Evolutionary conservation across 2,113 vertebrate species (phyloP), one percentile per base, ranked within the genome.

Genomic region (Albula glossodonta): DNA sequence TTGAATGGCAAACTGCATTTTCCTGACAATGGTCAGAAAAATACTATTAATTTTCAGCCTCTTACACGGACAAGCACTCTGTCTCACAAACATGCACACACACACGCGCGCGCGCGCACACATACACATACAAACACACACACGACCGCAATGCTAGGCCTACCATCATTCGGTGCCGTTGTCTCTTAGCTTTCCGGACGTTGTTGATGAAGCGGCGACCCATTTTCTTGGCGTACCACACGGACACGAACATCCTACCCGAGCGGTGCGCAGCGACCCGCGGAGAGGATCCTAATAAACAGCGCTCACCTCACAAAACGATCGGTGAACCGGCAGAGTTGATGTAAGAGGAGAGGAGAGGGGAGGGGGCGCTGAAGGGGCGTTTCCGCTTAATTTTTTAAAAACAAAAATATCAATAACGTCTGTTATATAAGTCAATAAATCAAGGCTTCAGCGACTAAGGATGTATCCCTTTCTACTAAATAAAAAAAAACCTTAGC

Each of bases 201-300:
- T 96, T 94, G 89, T 93, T 96, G 89, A 96, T 95, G 90, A 96
- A 96, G 48, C 95, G 91, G 66, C 92, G 85, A 83, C 93, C 93
- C 95, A 95, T 94, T 90, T 95, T 96, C 92, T 96, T 94, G n/a
- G 94, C 94, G 87, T 96, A 96, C 96, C 95, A 96, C 86, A 96
- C 96, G 0, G 96, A 95, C 82, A 93, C 94, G 88, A 96, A 95
- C 95, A 96, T 95, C 93, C 88, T 92, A 87, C 13, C 87, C 87
- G 87, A 83, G 86, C 80, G 87, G 83, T 53, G 41, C 79, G 60
- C 86, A 78, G 51, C 48, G 82, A 89, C 86, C 25, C 81, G 1
- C 17, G 25, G 51, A 51, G 70, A 63, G 77, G 81, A 83, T 81
- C 84, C 86, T 78, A 87, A 79, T 57, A 84, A 81, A 52, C 48